Conservation (phyloP, 2,888 invertebrate genomes). For the Leucophenga montana region DNA sequence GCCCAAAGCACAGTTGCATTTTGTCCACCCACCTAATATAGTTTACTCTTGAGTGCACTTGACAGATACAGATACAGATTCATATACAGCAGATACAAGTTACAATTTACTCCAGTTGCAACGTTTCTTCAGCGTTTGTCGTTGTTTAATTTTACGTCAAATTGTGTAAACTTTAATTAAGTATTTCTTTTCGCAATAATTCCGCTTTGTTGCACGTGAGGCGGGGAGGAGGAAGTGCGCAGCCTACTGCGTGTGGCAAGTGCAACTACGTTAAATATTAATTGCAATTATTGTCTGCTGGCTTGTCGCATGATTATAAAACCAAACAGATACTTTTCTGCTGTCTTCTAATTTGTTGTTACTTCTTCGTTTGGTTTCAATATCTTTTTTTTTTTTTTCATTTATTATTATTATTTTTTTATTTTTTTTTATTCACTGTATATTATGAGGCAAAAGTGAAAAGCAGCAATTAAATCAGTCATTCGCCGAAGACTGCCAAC, state of each 20-base stretch:
- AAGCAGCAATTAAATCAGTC: slow-evolving; percentile 70
- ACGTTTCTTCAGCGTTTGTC: no score
- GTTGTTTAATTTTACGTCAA: slow-evolving; percentile 1
- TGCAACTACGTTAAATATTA: no score
- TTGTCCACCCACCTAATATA: no score
- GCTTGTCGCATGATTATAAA: slow-evolving; percentile 16
- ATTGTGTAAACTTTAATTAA: slow-evolving; percentile 59
- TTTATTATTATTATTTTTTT: slow-evolving; percentile 23
- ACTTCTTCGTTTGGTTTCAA: slow-evolving; percentile 11
- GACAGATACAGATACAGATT: no score
- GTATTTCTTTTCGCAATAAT: slow-evolving; percentile 48
- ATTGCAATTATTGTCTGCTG: neutral
- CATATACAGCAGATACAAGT: slow-evolving; percentile 17
- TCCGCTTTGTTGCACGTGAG: slow-evolving; percentile 56
- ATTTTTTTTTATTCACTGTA: slow-evolving; percentile 39
- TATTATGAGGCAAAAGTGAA: slow-evolving; percentile 68
- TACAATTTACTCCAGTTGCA: slow-evolving; percentile 41
- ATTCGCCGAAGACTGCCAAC: slow-evolving; percentile 51
- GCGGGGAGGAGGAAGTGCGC: slow-evolving; percentile 5
- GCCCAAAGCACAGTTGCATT: no score
- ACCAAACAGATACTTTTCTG: slow-evolving; percentile 51
- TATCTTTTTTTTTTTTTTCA: slow-evolving; percentile 49
- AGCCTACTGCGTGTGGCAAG: neutral
- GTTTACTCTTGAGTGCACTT: no score
- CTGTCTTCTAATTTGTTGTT: slow-evolving; percentile 44